Percentiles rank a stretch among this genome's conserved stretches.
phyloP scores from a whole-genome alignment of 2,888 invertebrate genomes.

The Epinotia ramella region DNA sequence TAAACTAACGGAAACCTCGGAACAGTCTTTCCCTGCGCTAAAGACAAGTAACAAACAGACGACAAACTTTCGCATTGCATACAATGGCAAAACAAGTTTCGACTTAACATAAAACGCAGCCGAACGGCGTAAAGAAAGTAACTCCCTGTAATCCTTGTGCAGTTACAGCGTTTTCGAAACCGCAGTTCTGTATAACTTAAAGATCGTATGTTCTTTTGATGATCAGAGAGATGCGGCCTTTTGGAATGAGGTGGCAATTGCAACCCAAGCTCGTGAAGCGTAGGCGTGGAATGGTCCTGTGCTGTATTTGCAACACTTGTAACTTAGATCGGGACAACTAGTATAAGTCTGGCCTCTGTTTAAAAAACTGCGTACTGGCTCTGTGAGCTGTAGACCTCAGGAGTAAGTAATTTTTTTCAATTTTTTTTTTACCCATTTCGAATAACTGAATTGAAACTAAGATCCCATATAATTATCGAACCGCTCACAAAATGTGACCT shows the following conservation, averaged over 20 bases:
- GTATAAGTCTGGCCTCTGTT: neutral
- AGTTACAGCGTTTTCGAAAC: conserved; percentile 2
- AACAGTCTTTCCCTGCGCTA: neutral
- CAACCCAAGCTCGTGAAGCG: neutral
- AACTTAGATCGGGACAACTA: neutral
- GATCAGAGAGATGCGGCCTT: neutral
- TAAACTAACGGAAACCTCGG: neutral
- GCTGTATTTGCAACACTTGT: neutral
- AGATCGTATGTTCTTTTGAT: neutral
- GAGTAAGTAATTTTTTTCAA: too few species aligned
- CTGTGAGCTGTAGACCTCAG: too few species aligned
- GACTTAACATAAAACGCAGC: conserved; percentile 26
- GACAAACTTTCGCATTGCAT: conserved; percentile 26
- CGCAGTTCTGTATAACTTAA: neutral
- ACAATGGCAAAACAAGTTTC: conserved; percentile 32
- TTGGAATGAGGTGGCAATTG: neutral
- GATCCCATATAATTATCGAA: too few species aligned
- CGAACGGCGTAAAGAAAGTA: conserved; percentile 9
- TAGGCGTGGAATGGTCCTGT: neutral
- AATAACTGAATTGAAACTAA: too few species aligned
- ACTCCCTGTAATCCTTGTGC: neutral
- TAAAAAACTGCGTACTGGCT: too few species aligned
- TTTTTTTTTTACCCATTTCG: too few species aligned
- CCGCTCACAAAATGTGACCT: too few species aligned
- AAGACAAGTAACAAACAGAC: conserved; percentile 2